phyloP scores from a whole-genome alignment of 1,140 invertebrate genomes.

The Arctopsyche grandis region DNA sequence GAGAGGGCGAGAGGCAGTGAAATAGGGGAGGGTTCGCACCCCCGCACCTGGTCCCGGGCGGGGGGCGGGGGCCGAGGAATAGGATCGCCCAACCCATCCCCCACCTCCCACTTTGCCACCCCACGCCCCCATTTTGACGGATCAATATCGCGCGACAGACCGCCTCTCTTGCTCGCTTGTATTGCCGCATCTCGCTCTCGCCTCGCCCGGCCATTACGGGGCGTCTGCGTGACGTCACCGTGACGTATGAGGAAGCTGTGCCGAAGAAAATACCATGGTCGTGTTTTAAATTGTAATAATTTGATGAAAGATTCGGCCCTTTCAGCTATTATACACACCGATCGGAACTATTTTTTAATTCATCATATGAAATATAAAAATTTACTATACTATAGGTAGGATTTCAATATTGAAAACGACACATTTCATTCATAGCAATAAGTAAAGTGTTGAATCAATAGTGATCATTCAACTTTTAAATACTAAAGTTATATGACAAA shows the following conservation, averaged over 20 bases:
- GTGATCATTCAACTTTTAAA: no score
- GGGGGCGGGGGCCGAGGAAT: constrained; percentile 23
- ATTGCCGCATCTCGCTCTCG: constrained; percentile 28
- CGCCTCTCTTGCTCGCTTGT: constrained; percentile 11
- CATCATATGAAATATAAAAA: no score
- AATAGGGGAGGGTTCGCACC: neutral
- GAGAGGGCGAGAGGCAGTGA: neutral
- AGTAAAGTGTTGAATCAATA: no score
- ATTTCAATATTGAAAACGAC: no score
- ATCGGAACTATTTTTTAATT: no score
- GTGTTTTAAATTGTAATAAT: neutral
- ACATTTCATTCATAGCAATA: no score
- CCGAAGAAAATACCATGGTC: neutral
- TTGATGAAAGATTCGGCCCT: no score
- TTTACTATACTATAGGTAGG: no score
- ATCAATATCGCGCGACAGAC: constrained; percentile 53
- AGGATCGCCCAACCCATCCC: constrained; percentile 40
- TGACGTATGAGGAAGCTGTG: constrained; percentile 46
- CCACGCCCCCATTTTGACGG: constrained; percentile 5
- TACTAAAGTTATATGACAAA: no score
- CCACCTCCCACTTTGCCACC: constrained; percentile 21
- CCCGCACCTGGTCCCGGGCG: constrained; percentile 7
- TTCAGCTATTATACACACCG: no score
- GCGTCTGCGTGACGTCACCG: constrained; percentile 49
- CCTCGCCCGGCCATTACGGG: constrained; percentile 45